These are phyloP conservation scores for Plutomurus gul DNA, from an alignment of 1,140 invertebrate species.

Conservation along the genomic window DNA sequence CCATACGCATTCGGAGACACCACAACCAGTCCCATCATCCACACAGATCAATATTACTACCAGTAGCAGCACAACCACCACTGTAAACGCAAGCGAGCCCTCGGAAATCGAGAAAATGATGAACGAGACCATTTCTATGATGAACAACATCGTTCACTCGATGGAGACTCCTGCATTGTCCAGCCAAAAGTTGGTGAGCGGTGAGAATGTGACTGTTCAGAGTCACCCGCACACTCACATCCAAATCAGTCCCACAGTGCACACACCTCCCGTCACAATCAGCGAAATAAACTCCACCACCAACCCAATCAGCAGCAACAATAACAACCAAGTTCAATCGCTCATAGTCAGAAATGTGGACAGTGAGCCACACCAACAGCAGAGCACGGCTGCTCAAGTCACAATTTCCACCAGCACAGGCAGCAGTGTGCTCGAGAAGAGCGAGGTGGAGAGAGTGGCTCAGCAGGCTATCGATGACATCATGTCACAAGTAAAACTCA, in stretches of 20 bases:
- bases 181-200: not conserved
- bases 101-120: conserved; percentile 45
- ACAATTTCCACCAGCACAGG: conserved; percentile 34
- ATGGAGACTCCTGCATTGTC: not conserved
- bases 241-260: not conserved
- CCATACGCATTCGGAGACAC: not conserved
- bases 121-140: conserved; percentile 49
- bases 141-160: conserved; percentile 38
- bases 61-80: not conserved
- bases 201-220: conserved; percentile 4
- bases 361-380: not conserved
- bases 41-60: not conserved
- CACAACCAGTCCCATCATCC: not conserved
- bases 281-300: not conserved
- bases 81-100: not conserved
- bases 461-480: conserved; percentile 48
- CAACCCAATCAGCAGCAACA: not conserved
- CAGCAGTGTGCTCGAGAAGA: conserved; percentile 2
- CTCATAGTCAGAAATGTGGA: not conserved
- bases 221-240: not conserved
- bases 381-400: conserved; percentile 26
- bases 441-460: conserved; percentile 45
- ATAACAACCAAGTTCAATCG: not conserved
- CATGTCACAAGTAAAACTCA: not conserved
- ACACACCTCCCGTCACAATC: not conserved